Evolutionary conservation across 2,113 vertebrate genomes (phyloP), one percentile per base, ranked within the genome.

Genomic region (Erythrocercus mccallii): DNA sequence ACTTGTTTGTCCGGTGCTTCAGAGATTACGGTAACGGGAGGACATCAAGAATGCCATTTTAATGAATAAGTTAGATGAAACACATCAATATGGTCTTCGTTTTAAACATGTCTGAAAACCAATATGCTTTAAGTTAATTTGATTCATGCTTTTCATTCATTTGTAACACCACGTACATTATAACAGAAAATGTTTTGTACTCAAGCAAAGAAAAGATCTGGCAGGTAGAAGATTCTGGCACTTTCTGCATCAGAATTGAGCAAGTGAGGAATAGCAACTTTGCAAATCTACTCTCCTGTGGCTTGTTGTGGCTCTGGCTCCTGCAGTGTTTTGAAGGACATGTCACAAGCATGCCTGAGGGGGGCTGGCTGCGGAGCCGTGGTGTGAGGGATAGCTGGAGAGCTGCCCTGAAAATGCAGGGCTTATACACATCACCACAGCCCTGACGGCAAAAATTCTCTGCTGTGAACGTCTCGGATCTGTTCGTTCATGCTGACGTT

Each of bases 41-140:
- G 94, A 96, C 95, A 95, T 97, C 81, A 80, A 90, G 96, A 96
- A 96, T 97, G 95, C 95, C 96, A 57, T 92, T 97, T 97, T 98
- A 97, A 98, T 97, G 92, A 97, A 96, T 98, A 97, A 97, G 93
- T 96, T 95, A 97, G 98, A 98, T 98, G 97, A 98, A 98, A 97
- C 88, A 51, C 97, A 98, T 98, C 97, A 97, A 97, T 98, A 97
- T 50, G 60, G 92, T 95, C 96, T 98, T 96, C 25, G 56, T 96
- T 92, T 96, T 92, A 88, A 94, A 87, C 84, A 82, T 78, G 97
- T 89, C 95, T 74, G 24, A 84, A 96, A 96, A 86, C 76, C 86
- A 90, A 64, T 97, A 86, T 44, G 33, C 92, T 97, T 95, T 95
- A 96, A 94, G 92, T 95, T 97, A 97, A 98, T 97, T 96, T 97